phyloP scores from a whole-genome alignment of 2,888 invertebrate genomes.

The Zelleria hepariella region DNA sequence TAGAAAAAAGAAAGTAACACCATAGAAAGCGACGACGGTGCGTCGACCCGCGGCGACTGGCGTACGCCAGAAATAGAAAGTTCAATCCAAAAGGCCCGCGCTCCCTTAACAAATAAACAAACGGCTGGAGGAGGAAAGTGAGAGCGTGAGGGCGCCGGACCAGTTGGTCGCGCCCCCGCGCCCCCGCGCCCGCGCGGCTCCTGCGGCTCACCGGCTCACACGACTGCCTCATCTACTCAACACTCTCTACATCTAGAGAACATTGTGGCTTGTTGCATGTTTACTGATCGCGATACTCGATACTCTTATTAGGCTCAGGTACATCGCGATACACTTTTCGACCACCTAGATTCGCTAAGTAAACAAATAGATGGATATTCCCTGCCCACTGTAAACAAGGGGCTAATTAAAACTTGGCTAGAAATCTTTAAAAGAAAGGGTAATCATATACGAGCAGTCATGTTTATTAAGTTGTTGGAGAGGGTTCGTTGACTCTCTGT shows the following conservation, averaged over 20 bases:
- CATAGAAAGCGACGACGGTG: slow-evolving; percentile 62
- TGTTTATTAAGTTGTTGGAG: background rate
- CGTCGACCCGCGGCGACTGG: slow-evolving; percentile 61
- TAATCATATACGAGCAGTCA: background rate
- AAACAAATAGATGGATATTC: background rate
- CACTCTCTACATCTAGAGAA: background rate
- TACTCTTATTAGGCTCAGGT: no score
- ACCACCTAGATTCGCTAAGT: background rate
- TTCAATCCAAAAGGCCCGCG: slow-evolving; percentile 52
- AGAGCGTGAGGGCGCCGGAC: slow-evolving; percentile 45
- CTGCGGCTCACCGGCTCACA: background rate
- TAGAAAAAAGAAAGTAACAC: slow-evolving; percentile 66
- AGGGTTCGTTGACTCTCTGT: slow-evolving; percentile 48
- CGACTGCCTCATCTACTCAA: background rate
- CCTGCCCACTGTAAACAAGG: background rate
- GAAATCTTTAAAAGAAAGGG: background rate
- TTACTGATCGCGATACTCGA: no score
- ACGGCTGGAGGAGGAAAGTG: slow-evolving; percentile 60
- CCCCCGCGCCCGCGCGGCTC: slow-evolving; percentile 16
- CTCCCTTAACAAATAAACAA: slow-evolving; percentile 68
- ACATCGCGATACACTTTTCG: background rate
- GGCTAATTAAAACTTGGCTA: background rate
- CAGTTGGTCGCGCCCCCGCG: slow-evolving; percentile 13
- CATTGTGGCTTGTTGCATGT: no score
- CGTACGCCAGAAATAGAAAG: slow-evolving; percentile 68